Evolutionary conservation across 2,888 invertebrate species (phyloP).

Genomic region (Diploptera punctata): DNA sequence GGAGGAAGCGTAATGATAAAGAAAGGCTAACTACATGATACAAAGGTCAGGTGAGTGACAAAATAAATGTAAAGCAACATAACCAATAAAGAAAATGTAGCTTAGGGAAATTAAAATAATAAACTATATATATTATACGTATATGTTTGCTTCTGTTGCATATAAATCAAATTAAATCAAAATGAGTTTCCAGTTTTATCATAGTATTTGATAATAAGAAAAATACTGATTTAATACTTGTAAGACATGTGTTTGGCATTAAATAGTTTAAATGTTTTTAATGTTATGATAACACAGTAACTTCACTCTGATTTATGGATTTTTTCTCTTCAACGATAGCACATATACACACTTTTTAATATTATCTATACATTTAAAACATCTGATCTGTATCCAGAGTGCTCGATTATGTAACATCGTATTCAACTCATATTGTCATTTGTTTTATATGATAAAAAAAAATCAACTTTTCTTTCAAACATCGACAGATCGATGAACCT

Average conservation of each 20-base stretch:
- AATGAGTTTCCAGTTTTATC: not conserved
- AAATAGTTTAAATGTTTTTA: conserved; percentile 6
- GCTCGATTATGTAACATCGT: conserved; percentile 25
- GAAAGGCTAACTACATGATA: conserved; percentile 31
- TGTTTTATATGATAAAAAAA: conserved; percentile 17
- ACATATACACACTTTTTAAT: not conserved
- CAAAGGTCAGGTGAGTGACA: conserved; percentile 10
- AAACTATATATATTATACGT: no score
- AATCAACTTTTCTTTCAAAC: not conserved
- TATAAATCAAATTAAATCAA: no score
- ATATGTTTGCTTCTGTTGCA: no score
- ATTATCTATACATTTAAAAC: conserved; percentile 20
- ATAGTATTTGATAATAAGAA: not conserved
- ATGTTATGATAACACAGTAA: not conserved
- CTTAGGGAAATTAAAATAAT: not conserved
- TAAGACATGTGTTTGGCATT: not conserved
- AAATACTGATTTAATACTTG: not conserved
- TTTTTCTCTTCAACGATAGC: not conserved
- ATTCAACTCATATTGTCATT: conserved; percentile 38
- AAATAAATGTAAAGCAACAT: conserved; percentile 10
- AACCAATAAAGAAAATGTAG: conserved; percentile 11
- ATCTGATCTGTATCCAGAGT: conserved; percentile 10
- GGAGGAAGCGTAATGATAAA: conserved; percentile 46
- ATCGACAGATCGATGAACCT: not conserved
- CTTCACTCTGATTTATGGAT: not conserved